These are phyloP conservation scores for Sericinus montela DNA, from an alignment of 2,888 invertebrate genomes.

Conservation along the genomic window DNA sequence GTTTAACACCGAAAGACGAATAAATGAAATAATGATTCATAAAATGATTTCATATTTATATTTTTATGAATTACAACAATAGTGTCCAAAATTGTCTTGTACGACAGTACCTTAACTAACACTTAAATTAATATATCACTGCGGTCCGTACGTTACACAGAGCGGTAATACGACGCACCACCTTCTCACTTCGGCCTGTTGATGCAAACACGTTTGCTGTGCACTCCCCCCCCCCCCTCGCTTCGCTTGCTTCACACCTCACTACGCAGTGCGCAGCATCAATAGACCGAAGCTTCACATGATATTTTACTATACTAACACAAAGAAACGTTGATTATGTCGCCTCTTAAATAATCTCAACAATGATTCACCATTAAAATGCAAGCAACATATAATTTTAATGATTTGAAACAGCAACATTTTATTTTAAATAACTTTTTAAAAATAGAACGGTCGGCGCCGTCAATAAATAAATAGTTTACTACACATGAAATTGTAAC, in stretches of 20 bases:
- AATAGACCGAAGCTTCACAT: too few relatives aligned
- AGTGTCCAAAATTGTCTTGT: constrained; percentile 55
- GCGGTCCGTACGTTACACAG: background rate
- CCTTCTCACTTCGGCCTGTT: too few relatives aligned
- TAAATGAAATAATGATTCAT: constrained; percentile 32
- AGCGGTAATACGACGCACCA: too few relatives aligned
- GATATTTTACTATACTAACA: too few relatives aligned
- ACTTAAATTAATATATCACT: constrained; percentile 58
- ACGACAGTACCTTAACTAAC: constrained; percentile 49
- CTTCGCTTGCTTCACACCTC: too few relatives aligned
- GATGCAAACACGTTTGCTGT: too few relatives aligned
- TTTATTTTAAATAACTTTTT: too few relatives aligned
- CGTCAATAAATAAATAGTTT: background rate
- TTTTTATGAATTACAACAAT: constrained; percentile 63
- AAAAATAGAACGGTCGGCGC: background rate
- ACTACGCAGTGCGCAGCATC: too few relatives aligned
- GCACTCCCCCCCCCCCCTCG: too few relatives aligned
- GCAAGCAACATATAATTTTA: background rate
- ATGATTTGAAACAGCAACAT: too few relatives aligned
- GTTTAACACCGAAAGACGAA: background rate
- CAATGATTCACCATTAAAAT: background rate
- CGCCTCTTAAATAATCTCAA: background rate
- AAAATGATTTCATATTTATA: constrained; percentile 56
- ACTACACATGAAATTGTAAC: too few relatives aligned
- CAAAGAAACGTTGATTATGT: too few relatives aligned